phyloP scores from a whole-genome alignment of 2,888 invertebrate genomes.

The Acleris literana region DNA sequence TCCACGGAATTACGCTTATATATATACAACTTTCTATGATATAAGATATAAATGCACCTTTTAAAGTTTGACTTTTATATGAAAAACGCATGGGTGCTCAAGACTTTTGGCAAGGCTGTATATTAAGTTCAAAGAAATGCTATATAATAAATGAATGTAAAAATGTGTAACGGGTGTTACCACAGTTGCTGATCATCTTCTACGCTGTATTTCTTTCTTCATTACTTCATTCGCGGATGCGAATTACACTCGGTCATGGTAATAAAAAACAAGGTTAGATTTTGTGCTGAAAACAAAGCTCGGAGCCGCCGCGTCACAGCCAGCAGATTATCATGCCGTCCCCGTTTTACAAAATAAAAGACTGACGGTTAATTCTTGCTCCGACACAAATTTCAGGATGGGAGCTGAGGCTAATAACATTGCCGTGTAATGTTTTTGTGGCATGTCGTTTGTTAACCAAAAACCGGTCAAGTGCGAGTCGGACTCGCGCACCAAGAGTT shows the following conservation, averaged over 20 bases:
- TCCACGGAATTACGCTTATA: too few relatives aligned
- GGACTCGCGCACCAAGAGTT: too few relatives aligned
- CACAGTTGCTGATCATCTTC: too few relatives aligned
- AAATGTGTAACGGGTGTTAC: too few relatives aligned
- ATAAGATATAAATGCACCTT: too few relatives aligned
- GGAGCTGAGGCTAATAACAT: conserved; percentile 8
- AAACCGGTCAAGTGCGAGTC: not conserved
- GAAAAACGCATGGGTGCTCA: too few relatives aligned
- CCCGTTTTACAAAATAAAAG: conserved; percentile 1
- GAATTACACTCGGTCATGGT: not conserved
- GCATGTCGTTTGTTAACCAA: not conserved
- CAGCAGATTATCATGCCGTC: not conserved
- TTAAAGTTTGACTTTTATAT: too few relatives aligned
- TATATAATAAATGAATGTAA: too few relatives aligned
- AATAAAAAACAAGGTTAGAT: not conserved
- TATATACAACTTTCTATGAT: too few relatives aligned
- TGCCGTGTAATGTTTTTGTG: conserved; percentile 6
- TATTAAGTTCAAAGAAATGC: too few relatives aligned
- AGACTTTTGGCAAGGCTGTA: too few relatives aligned
- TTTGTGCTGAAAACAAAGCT: not conserved
- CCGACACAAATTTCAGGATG: conserved; percentile 1
- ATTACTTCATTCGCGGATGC: not conserved
- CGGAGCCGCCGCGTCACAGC: not conserved
- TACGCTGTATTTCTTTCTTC: too few relatives aligned
- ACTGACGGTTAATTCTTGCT: conserved; percentile 8